Base-by-base conservation (phyloP, 2,888 invertebrate genomes). In the Ypsolopha sequella region DNA sequence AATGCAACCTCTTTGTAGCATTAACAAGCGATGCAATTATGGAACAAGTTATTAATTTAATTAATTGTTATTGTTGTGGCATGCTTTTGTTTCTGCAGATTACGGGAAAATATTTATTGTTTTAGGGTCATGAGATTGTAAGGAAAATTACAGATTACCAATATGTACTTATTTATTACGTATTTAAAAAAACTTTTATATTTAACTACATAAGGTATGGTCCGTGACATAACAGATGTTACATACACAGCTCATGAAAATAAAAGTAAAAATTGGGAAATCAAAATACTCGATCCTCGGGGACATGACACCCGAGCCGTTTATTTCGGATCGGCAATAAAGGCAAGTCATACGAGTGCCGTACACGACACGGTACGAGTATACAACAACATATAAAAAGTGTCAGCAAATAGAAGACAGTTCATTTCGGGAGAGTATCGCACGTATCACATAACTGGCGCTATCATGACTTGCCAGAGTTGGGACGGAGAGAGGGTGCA, bases 351-450 rank as follows among this genome's bases (percentile, higher is more conserved):
- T 24, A 24, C 24, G 24, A 24, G 24, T 24, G 24, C 24, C 24
- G 24, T 24, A 39, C 39, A 39, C 39, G n/a, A 39, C 10, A 39
- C 11, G 11, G 39, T 10, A 39, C 10, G n/a, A n/a, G n/a, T n/a
- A n/a, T n/a, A 39, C 39, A 46, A 24, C 46, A 46, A 34, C 7
- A 46, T 14, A 47, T 34, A 47, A 47, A 47, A 11, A 50, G 43
- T 41, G 9, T 10, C 33, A 7, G 35, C 34, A 34, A 50, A 41
- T 50, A 41, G 13, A 13, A 34, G 43, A 35, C 33, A 10, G 41
- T 35, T 53, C 48, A 53, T 53, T 51, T 48, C 35, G 39, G 48
- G 34, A 44, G 47, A 53, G 47, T 51, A 51, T 50, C 50, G 45
- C 47, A 33, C 14, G 47, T 47, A 47, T 47, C 47, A 11, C 43